These are phyloP conservation scores for Peromyscus leucopus DNA, from an alignment of 2,113 vertebrate genomes.

Conservation along the genomic window DNA sequence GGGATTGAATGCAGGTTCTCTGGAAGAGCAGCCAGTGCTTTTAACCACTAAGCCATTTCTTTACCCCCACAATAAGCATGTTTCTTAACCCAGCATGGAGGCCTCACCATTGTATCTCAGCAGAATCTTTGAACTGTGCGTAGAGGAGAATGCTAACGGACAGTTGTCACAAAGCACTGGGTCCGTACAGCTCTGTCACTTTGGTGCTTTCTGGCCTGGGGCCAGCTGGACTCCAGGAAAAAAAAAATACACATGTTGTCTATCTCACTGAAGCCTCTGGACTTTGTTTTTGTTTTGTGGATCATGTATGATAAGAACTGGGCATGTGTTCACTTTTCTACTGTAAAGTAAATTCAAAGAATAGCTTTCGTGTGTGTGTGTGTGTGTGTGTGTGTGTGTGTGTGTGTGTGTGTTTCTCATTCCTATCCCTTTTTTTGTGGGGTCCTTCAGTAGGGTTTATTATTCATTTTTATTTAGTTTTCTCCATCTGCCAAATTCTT, in stretches of 20 bases:
- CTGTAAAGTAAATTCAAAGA: not conserved
- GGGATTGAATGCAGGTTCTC: not conserved
- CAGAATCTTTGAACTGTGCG: not conserved
- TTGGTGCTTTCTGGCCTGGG: not conserved
- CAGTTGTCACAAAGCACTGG: accelerated
- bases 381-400: too few relatives aligned
- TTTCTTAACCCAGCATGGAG: not conserved
- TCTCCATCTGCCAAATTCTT: not conserved
- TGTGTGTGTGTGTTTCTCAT: not conserved
- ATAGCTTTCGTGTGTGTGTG: not conserved
- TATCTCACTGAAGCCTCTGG: not conserved
- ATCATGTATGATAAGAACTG: too few relatives aligned
- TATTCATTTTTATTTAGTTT: not conserved
- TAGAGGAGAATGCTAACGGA: not conserved
- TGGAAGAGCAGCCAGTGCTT: not conserved
- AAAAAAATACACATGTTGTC: accelerated
- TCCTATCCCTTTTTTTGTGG: not conserved
- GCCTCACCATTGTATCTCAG: not conserved
- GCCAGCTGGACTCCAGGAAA: not conserved
- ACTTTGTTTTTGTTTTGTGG: not conserved
- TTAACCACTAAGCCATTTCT: not conserved
- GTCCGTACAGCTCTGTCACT: accelerated
- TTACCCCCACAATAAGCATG: not conserved
- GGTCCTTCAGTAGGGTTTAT: not conserved
- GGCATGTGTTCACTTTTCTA: not conserved